Conservation (phyloP, 2,113 vertebrate species). For the Trichomycterus rosablanca region DNA sequence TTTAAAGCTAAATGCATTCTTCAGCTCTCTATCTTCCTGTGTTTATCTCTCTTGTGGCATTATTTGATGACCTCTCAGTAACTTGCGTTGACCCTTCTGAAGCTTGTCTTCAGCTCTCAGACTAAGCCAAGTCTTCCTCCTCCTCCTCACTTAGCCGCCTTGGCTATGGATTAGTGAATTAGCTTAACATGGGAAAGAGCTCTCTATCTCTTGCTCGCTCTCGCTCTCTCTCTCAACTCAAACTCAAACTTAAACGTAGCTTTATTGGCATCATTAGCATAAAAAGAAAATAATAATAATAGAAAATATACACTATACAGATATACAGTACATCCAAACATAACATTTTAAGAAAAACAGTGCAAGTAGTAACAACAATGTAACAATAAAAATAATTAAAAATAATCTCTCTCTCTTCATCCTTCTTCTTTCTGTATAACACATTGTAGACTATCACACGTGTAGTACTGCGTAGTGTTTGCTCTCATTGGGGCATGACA, state of each 20-base stretch:
- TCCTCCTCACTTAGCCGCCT: slow-evolving; percentile 49
- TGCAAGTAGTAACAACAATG: no score
- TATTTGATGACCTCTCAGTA: slow-evolving; percentile 1
- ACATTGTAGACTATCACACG: slow-evolving; percentile 10
- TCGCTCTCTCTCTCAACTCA: slow-evolving; percentile 14
- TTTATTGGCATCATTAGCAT: no score
- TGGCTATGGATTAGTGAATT: slow-evolving; percentile 64
- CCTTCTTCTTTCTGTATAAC: neutral
- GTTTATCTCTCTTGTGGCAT: slow-evolving; percentile 3
- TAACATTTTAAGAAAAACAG: no score
- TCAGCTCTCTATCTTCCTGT: slow-evolving; percentile 18
- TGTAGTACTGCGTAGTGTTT: slow-evolving; percentile 8
- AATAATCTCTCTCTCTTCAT: no score
- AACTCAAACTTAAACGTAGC: no score
- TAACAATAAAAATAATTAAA: no score
- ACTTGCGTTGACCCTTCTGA: neutral
- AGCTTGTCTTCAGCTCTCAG: neutral
- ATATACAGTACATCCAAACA: no score
- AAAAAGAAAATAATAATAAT: no score
- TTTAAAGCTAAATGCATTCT: slow-evolving; percentile 47
- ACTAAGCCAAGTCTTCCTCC: slow-evolving; percentile 54
- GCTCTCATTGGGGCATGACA: slow-evolving; percentile 23
- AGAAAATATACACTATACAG: no score
- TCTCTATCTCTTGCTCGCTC: slow-evolving; percentile 15
- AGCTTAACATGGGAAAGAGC: slow-evolving; percentile 61